These are phyloP conservation scores for Eptatretus atami DNA, from an alignment of 2,797 vertebrate genomes.

Conservation along the genomic window DNA sequence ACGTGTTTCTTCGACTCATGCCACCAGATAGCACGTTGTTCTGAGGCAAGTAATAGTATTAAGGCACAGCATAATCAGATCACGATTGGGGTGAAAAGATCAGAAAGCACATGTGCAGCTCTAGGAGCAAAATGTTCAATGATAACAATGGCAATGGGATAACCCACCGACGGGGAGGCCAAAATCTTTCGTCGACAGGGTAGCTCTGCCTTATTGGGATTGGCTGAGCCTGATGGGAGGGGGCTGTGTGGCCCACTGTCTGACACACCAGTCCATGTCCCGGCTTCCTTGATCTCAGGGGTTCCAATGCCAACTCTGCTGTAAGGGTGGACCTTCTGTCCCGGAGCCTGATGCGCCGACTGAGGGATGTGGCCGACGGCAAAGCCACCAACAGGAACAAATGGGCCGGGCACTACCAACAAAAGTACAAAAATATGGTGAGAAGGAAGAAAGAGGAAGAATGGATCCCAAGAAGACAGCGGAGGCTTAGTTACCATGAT, in stretches of 20 bases:
- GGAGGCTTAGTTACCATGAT: slow-evolving; percentile 37
- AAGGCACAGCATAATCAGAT: slow-evolving; percentile 4
- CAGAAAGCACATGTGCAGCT: background rate
- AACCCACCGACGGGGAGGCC: slow-evolving; percentile 33
- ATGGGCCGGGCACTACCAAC: no score
- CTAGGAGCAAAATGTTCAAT: background rate
- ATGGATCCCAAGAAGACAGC: background rate
- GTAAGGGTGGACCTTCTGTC: slow-evolving; percentile 15
- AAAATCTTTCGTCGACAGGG: slow-evolving; percentile 54
- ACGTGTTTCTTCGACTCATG: slow-evolving; percentile 63
- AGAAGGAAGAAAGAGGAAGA: background rate
- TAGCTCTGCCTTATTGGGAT: slow-evolving; percentile 69
- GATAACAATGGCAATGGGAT: no score
- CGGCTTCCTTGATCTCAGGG: slow-evolving; percentile 37
- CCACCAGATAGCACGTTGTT: slow-evolving; percentile 54
- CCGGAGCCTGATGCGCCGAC: slow-evolving; percentile 54
- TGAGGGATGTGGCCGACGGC: slow-evolving; percentile 43
- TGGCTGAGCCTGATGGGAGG: slow-evolving; percentile 56
- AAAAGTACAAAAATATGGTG: no score
- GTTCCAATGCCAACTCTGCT: slow-evolving; percentile 35
- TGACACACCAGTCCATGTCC: slow-evolving; percentile 32
- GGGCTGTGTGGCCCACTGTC: slow-evolving; percentile 25
- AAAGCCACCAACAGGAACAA: slow-evolving; percentile 30
- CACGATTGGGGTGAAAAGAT: background rate
- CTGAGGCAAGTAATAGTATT: slow-evolving; percentile 13